Conservation (phyloP, 2,888 invertebrate species). For the Pseudeuparius sepicola region DNA sequence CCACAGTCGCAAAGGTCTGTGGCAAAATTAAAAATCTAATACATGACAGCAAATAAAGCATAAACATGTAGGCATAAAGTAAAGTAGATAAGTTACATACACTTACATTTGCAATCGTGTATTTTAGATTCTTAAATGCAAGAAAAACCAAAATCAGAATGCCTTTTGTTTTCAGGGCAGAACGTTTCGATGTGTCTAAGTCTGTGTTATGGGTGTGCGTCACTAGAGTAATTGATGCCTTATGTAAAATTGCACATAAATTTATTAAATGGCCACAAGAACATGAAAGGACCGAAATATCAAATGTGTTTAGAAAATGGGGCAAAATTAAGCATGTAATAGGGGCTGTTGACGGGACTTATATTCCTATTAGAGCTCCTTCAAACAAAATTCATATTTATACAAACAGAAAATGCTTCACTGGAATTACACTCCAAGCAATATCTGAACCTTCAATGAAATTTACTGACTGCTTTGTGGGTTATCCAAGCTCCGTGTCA, state of each 20-base stretch:
- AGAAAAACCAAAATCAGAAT: too few species aligned
- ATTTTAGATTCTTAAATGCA: too few species aligned
- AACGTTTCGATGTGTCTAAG: too few species aligned
- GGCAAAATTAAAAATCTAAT: too few species aligned
- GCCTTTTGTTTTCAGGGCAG: too few species aligned
- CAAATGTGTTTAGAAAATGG: not conserved
- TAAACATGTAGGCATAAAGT: too few species aligned
- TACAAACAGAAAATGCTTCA: conserved; percentile 2
- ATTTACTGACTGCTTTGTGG: conserved; percentile 10
- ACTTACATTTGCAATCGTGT: too few species aligned
- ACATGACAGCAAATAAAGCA: too few species aligned
- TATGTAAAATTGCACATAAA: not conserved
- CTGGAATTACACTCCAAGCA: conserved; percentile 4
- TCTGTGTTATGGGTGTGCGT: conserved; percentile 1
- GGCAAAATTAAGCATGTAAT: not conserved
- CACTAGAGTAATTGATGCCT: not conserved
- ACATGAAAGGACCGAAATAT: not conserved
- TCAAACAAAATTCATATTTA: not conserved
- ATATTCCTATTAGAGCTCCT: conserved; percentile 6
- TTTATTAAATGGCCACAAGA: conserved; percentile 1
- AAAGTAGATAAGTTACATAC: too few species aligned
- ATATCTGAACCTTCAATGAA: not conserved
- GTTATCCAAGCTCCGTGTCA: conserved; percentile 14
- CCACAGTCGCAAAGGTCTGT: too few species aligned
- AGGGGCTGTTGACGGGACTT: conserved; percentile 5